These are phyloP conservation scores for Leucania comma DNA, from an alignment of 2,888 invertebrate genomes.

Conservation along the genomic window DNA sequence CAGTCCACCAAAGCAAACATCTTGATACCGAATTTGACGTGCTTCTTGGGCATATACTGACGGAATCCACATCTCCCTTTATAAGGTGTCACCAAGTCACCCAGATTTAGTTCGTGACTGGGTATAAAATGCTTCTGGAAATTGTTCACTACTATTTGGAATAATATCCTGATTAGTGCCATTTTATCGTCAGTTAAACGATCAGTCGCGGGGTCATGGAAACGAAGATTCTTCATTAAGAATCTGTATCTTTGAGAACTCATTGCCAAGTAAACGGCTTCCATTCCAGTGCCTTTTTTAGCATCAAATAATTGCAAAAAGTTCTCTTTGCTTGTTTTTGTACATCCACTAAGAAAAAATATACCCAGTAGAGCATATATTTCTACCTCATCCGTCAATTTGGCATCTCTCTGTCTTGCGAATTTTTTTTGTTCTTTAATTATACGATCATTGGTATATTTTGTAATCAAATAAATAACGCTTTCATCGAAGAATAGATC, in stretches of 20 bases:
- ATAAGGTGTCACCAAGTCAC: conserved; percentile 32
- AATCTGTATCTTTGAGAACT: conserved; percentile 47
- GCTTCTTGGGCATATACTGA: conserved; percentile 43
- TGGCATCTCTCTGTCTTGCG: conserved; percentile 43
- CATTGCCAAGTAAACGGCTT: conserved; percentile 53
- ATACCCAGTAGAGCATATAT: conserved; percentile 50
- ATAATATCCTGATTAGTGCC: conserved; percentile 46
- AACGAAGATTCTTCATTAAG: conserved; percentile 52
- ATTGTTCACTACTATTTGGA: conserved; percentile 48
- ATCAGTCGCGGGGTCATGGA: conserved; percentile 30
- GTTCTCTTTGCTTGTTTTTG: conserved; percentile 39
- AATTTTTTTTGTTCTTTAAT: conserved; percentile 44
- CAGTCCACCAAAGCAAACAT: conserved; percentile 54
- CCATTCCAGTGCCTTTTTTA: conserved; percentile 51
- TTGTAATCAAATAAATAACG: conserved; percentile 44
- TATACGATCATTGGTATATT: conserved; percentile 47
- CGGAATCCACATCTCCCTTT: conserved; percentile 53
- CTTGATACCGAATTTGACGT: conserved; percentile 38
- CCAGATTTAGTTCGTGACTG: conserved; percentile 47
- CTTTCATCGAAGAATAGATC: conserved; percentile 56
- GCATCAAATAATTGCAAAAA: conserved; percentile 53
- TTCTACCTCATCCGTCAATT: conserved; percentile 51
- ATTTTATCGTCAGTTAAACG: conserved; percentile 41
- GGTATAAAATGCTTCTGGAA: conserved; percentile 53
- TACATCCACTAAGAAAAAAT: conserved; percentile 44